A percentile compares a stretch with the other conserved stretches of the same genome.
These are phyloP conservation scores for Zaprionus camerounensis DNA, from an alignment of 1,140 invertebrate genomes.

Conservation along the genomic window DNA sequence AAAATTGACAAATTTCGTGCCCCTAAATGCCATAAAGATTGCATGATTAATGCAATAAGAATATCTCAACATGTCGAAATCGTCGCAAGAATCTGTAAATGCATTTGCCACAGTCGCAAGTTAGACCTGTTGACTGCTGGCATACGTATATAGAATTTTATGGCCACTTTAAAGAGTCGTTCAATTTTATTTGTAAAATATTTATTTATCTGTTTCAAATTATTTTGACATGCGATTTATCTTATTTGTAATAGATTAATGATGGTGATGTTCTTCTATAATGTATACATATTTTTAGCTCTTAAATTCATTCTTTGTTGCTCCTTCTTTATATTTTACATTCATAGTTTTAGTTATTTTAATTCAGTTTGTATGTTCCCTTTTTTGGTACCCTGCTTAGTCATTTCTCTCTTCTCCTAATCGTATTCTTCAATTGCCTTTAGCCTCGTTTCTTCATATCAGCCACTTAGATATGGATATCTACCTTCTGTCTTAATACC, in stretches of 20 bases:
- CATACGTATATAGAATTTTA: not conserved
- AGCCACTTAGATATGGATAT: not conserved
- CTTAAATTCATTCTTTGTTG: not conserved
- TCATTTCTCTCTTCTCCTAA: too few relatives aligned
- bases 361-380: too few relatives aligned
- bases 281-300: not conserved
- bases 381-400: too few relatives aligned
- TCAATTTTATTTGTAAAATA: not conserved
- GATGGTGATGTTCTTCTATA: too few relatives aligned
- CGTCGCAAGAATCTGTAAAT: slow-evolving; percentile 1
- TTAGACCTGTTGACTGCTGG: slow-evolving; percentile 17
- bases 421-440: too few relatives aligned
- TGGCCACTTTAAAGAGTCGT: not conserved
- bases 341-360: too few relatives aligned
- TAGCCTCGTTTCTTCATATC: not conserved
- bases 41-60: slow-evolving; percentile 38
- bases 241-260: not conserved
- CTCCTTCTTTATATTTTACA: too few relatives aligned
- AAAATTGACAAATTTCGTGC: slow-evolving; percentile 41
- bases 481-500: not conserved
- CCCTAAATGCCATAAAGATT: slow-evolving; percentile 41
- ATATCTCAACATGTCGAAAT: slow-evolving; percentile 17
- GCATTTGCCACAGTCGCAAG: not conserved
- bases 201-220: not conserved
- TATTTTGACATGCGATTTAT: not conserved